Base-by-base conservation (phyloP, 2,113 vertebrate species). In the Dinomys branickii region DNA sequence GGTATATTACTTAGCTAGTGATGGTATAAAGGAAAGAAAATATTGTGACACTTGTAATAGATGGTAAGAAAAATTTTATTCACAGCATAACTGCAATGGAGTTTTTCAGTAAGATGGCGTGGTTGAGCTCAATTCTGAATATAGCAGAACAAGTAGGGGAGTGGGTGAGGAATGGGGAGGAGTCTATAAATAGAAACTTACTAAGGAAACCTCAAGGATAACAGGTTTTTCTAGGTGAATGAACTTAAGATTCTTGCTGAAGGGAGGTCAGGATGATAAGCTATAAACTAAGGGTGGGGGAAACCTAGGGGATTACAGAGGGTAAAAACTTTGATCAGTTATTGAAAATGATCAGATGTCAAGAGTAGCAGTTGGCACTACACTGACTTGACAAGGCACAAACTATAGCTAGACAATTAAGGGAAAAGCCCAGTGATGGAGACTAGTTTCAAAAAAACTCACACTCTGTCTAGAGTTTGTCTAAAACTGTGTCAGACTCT, bases 231-330 rank as follows among this genome's bases (percentile, higher is more conserved):
- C n/a, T n/a, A n/a, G n/a, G n/a, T n/a, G n/a, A n/a, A n/a, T n/a
- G n/a, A n/a, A n/a, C n/a, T n/a, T n/a, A 59, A 20, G 20, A 80
- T 54, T 80, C 12, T 35, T 80, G 28, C 14, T 20, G 16, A 80
- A 80, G 47, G 47, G 4, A 80, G 77, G 50, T 54, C 16, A 52
- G 47, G 47, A 54, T 80, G 77, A 80, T 80, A 33, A 80, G 30
- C 10, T 35, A 20, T n/a, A n/a, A n/a, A n/a, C n/a, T n/a, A n/a
- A n/a, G n/a, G n/a, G n/a, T n/a, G n/a, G n/a, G n/a, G n/a, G n/a
- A 1, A 10, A 80, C 17, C 1, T 61, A 3, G 0, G 1, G 10
- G 10, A 20, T 52, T 22, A 17, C 30, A 14, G 24, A 38, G 10
- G 6, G 56, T 52, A 11, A 75, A 41, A 17, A 50, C 30, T 73